These are phyloP conservation scores for Calyptommatus sinebrachiatus DNA, from an alignment of 2,113 vertebrate species.

Conservation along the genomic window DNA sequence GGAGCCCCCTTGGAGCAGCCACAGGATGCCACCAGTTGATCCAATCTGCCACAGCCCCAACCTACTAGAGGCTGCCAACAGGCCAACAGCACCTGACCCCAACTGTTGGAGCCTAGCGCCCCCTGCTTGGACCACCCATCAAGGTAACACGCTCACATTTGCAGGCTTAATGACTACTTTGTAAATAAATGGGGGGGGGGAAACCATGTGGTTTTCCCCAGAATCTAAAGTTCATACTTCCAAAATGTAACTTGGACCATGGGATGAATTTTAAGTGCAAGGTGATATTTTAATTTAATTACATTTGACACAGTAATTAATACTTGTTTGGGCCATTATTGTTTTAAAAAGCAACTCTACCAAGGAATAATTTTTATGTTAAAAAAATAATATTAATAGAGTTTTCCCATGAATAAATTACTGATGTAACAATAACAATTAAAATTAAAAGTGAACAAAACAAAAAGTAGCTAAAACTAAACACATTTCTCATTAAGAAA, in stretches of 20 bases:
- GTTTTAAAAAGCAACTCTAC: conserved; percentile 6
- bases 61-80: too few relatives aligned
- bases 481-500: conserved; percentile 17
- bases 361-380: conserved; percentile 10
- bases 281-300: conserved; percentile 21
- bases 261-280: conserved; percentile 11
- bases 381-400: conserved; percentile 33
- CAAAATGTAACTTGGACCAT: not conserved
- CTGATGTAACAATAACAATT: not conserved
- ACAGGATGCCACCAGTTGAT: too few relatives aligned
- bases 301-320: conserved; percentile 9
- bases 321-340: conserved; percentile 19
- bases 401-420: conserved; percentile 5
- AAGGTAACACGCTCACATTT: too few relatives aligned
- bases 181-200: too few relatives aligned
- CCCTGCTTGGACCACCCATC: too few relatives aligned
- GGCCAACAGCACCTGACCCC: too few relatives aligned
- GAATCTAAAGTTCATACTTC: not conserved
- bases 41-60: too few relatives aligned
- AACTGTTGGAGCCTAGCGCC: too few relatives aligned
- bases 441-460: conserved; percentile 13
- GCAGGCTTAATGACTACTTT: too few relatives aligned
- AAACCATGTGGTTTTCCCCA: not conserved
- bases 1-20: too few relatives aligned
- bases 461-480: not conserved